Evolutionary conservation across 2,797 vertebrate species (phyloP).

Genomic region (Hemibagrus guttatus): DNA sequence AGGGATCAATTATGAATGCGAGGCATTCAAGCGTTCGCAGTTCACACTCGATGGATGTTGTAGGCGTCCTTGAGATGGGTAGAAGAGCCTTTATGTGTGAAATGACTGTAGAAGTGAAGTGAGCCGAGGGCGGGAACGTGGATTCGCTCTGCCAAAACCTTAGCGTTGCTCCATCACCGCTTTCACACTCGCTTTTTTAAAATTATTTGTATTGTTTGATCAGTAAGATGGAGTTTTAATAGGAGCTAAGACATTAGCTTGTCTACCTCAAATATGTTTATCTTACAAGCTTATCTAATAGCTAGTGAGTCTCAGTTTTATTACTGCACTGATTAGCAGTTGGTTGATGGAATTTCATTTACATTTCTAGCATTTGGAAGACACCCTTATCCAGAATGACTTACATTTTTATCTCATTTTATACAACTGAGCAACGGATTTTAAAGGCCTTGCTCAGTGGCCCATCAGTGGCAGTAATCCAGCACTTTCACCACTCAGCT

Average conservation of each 20-base stretch:
- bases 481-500: too few species aligned
- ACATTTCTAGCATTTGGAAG: too few species aligned
- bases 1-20: constrained; percentile 14
- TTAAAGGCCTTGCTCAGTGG: too few species aligned
- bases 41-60: not conserved
- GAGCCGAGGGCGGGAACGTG: not conserved
- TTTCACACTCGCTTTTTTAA: not conserved
- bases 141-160: not conserved
- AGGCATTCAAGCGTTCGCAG: constrained; percentile 18
- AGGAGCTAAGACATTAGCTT: not conserved
- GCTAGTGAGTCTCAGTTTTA: not conserved
- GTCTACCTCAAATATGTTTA: not conserved
- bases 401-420: too few species aligned
- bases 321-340: not conserved
- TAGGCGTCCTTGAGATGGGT: not conserved
- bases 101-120: not conserved
- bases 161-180: not conserved
- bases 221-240: too few species aligned
- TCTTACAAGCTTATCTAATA: too few species aligned
- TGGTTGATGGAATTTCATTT: not conserved
- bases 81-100: not conserved
- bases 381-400: too few species aligned
- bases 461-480: too few species aligned
- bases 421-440: too few species aligned
- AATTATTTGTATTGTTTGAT: not conserved